phyloP scores from a whole-genome alignment of 1,140 invertebrate species.

The Orius insidiosus region DNA sequence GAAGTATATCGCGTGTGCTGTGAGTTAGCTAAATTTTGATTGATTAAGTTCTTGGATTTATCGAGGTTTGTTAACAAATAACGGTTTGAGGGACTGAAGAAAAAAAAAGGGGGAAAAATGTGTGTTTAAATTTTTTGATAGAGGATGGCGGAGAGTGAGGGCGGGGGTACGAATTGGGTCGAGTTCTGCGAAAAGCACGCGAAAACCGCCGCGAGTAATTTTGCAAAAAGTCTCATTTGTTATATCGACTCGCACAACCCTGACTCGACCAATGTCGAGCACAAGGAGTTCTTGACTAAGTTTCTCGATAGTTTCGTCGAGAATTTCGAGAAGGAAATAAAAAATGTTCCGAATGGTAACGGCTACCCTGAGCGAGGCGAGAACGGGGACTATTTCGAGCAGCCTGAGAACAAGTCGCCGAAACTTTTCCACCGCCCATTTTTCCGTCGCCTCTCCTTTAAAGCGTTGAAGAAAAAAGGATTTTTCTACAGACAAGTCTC shows the following conservation, averaged over 20 bases:
- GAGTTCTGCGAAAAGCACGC: constrained; percentile 84
- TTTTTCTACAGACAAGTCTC: constrained; percentile 84
- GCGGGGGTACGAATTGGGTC: constrained; percentile 33
- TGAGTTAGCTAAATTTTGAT: too few species aligned
- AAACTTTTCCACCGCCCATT: constrained; percentile 48
- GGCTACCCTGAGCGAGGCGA: constrained; percentile 29
- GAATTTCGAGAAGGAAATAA: constrained; percentile 61
- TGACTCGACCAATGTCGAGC: constrained; percentile 43
- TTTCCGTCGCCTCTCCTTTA: constrained; percentile 64
- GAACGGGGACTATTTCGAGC: constrained; percentile 49
- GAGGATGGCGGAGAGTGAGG: constrained; percentile 11
- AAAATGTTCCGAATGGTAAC: constrained; percentile 18
- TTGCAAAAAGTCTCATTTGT: constrained; percentile 65
- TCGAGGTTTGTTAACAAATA: too few species aligned
- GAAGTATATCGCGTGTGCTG: too few species aligned
- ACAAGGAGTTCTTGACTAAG: constrained; percentile 60
- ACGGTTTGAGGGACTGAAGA: too few species aligned
- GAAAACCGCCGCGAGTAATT: constrained; percentile 60
- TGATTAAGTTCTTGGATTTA: too few species aligned
- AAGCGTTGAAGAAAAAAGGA: constrained; percentile 60
- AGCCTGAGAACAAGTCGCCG: constrained; percentile 51
- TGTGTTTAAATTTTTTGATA: too few species aligned
- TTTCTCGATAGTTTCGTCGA: constrained; percentile 70
- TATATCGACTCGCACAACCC: constrained; percentile 54
- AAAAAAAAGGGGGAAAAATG: too few species aligned